phyloP scores from a whole-genome alignment of 1,140 invertebrate genomes.

The Drosophila athabasca region DNA sequence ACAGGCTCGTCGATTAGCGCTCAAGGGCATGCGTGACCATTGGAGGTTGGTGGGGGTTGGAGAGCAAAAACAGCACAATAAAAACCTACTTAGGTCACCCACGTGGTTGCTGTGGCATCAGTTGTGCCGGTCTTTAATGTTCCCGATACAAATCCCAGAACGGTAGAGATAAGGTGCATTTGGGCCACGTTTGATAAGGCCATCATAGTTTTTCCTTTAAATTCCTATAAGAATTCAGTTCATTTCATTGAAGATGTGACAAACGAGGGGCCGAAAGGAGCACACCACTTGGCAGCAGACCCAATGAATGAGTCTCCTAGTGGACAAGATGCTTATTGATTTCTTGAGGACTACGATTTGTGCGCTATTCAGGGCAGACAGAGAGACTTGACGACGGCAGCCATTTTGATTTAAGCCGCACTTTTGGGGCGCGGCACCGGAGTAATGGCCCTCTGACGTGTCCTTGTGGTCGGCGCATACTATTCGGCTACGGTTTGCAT shows the following conservation, averaged over 20 bases:
- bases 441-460: conserved; percentile 40
- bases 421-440: conserved; percentile 45
- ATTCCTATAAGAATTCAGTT: conserved; percentile 15
- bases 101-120: conserved; percentile 16
- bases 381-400: conserved; percentile 37
- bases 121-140: background rate
- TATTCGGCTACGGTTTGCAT: conserved; percentile 13
- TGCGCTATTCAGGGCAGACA: conserved; percentile 4
- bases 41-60: background rate
- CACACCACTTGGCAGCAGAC: too few species aligned
- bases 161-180: too few species aligned
- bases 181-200: conserved; percentile 12
- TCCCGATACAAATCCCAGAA: too few species aligned
- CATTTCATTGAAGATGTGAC: too few species aligned
- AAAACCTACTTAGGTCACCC: conserved; percentile 12
- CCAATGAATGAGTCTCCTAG: too few species aligned
- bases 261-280: too few species aligned
- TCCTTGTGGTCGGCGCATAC: conserved; percentile 41
- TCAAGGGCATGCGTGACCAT: conserved; percentile 38
- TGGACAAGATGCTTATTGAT: conserved; percentile 24
- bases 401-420: conserved; percentile 36
- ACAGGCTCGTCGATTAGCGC: conserved; percentile 27
- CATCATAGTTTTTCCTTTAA: background rate
- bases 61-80: background rate
- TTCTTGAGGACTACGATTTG: conserved; percentile 24